Evolutionary conservation across 2,888 invertebrate species (phyloP), one percentile per base, ranked within the genome.

Genomic region (Pilophorus perplexus): DNA sequence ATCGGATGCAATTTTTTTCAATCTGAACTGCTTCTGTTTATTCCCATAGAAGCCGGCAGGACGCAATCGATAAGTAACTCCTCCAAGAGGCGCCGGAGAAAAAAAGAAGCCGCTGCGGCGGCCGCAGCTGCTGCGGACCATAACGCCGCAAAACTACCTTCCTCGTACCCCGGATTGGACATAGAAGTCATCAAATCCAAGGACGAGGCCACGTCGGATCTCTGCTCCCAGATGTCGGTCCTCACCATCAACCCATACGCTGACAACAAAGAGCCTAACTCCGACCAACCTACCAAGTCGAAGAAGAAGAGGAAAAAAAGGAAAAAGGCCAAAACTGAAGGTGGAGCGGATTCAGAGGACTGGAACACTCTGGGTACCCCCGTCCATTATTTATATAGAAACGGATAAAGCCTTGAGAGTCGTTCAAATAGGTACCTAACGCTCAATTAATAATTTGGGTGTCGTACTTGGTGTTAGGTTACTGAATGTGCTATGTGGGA

Each of bases 161-260:
- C 64, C 5, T 28, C 65, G 10, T 69, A 69, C 27, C 69, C 69
- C 23, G 69, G 69, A 5, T 37, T 69, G 20, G 69, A 69, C 60
- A 69, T 69, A 6, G 65, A 69, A 33, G 64, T 67, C 2, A 65
- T 69, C 38, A 67, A 64, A 42, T 22, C 55, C 18, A 44, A 65
- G 18, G 27, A 62, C 3, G 55, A 60, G 18, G 52, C 42, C 18
- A 44, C 67, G n/a, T 18, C 52, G 8, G 62, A 68, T 16, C 64
- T 67, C 12, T 62, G 42, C 25, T 54, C 64, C 44, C 67, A 67
- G 28, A 69, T 69, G 69, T 66, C 67, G 6, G 64, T 69, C 4
- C 60, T 69, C 12, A 67, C 69, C 3, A 69, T 69, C 6, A 67
- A 67, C 44, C 69, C 69, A 2, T 69, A 69, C 16, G 57, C 57